Evolutionary conservation across 2,888 invertebrate genomes (phyloP).

Genomic region (Notodromas monacha): DNA sequence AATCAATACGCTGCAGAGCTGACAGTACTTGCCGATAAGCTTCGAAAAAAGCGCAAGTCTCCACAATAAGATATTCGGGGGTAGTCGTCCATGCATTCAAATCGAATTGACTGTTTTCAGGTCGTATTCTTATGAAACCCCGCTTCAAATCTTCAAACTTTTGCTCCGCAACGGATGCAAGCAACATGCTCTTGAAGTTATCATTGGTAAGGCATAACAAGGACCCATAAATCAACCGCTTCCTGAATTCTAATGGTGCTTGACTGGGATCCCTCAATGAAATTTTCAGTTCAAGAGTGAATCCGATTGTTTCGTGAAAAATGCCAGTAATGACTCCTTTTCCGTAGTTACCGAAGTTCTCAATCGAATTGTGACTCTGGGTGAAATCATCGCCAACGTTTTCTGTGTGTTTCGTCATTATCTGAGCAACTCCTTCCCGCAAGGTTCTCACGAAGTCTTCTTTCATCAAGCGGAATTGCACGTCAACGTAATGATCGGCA

Average conservation of each 20-base stretch:
- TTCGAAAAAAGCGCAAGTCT: conserved; percentile 45
- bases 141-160: conserved; percentile 20
- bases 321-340: no score
- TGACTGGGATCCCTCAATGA: no score
- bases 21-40: conserved; percentile 38
- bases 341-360: no score
- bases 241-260: conserved; percentile 19
- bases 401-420: no score
- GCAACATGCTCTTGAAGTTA: conserved; percentile 29
- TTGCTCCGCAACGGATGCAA: conserved; percentile 31
- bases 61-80: conserved; percentile 24
- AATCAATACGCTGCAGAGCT: conserved; percentile 26
- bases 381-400: no score
- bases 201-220: conserved; percentile 34
- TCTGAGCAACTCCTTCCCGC: no score
- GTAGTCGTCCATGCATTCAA: background rate
- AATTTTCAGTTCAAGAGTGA: no score
- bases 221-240: conserved; percentile 33
- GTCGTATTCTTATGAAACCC: conserved; percentile 22
- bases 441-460: no score
- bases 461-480: no score
- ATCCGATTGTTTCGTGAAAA: no score
- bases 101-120: conserved; percentile 9
- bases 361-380: no score
- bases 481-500: no score